Evolutionary conservation across 2,113 vertebrate genomes (phyloP), one percentile per base, ranked within the genome.

Genomic region (Ramphastos sulfuratus): DNA sequence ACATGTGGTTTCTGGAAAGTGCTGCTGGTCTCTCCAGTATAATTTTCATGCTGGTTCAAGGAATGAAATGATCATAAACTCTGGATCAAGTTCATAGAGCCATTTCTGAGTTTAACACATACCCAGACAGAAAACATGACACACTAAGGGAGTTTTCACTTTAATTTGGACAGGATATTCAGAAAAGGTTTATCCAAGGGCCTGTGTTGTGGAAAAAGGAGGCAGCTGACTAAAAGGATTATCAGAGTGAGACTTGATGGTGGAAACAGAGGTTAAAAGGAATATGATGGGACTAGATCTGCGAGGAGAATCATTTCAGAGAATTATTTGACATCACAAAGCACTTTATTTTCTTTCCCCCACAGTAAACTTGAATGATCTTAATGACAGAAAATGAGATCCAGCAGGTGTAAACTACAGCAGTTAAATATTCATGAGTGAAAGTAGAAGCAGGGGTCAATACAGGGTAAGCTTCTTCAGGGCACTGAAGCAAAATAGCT

Each of bases 381-480:
- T 84, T 93, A 85, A 85, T 78, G 91, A 78, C 67, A 84, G 87
- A 59, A 76, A 94, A 85, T 58, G 79, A 91, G 84, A 73, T 58
- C 42, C 78, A 90, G 60, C 74, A 84, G 89, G 87, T 94, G 35
- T 90, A 94, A 90, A 90, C 71, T 27, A 20, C 24, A 35, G 13
- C 65, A 72, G 73, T 82, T 71, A 80, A 84, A 54, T 67, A 44
- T 39, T 80, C 84, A 90, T 76, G 15, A 37, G 74, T 9, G 24
- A 83, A 79, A 79, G 73, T 25, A 65, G 17, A 84, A 86, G 85
- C 69, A 64, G 23, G 23, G 93, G 88, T 95, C 92, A 94, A 64
- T 56, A 31, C 35, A 4, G 79, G 19, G 23, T 44, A 76, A 82
- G 65, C 39, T 71, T 87, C 77, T 69, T 77, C 33, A 64, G 84